Base-by-base conservation (phyloP, 2,113 vertebrate species). In the Columba janthina region DNA sequence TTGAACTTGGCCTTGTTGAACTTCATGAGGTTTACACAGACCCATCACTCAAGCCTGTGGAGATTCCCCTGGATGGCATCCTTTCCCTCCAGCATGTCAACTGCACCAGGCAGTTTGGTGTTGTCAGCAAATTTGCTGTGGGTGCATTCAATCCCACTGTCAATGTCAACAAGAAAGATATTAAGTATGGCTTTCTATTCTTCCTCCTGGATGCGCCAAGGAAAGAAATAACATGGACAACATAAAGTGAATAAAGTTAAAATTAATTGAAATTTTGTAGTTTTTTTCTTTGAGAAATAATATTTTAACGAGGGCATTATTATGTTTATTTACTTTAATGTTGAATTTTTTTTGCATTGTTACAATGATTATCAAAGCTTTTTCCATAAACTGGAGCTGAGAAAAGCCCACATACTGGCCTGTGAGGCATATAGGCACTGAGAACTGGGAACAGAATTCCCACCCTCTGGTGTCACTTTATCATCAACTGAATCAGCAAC, bases 361-460 rank as follows among this genome's bases (percentile, higher is more conserved):
- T 19, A 50, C 66, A 34, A 57, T 28, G 2, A 32, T 54, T 60
- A 90, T 16, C 25, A 32, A 38, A 51, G 4, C 26, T 69, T 13
- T 77, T 85, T 73, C 15, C 17, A 20, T 57, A 73, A 32, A 15
- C 8, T 16, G 6, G 5, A 5, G 54, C 15, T 58, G 42, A 75
- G 60, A 31, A 83, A 94, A 64, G 15, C 46, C 12, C 15, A 16
- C 17, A 38, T 64, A 40, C 2, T 60, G 4, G 9, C 13, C 11
- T 61, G 15, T 0, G 0, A 6, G 3, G 32, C 14, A 29, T 6
- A 25, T 2, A 42, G 32, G 64, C 0, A 1, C 4, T 58, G 34
- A 79, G 22, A 28, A 3, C 64, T 3, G 5, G 61, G 28, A 70
- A 36, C 2, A 28, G 22, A 67, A 50, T n/a, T 75, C 19, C 11